Evolutionary conservation across 2,113 vertebrate species (phyloP).

Genomic region (Hydropotes inermis): DNA sequence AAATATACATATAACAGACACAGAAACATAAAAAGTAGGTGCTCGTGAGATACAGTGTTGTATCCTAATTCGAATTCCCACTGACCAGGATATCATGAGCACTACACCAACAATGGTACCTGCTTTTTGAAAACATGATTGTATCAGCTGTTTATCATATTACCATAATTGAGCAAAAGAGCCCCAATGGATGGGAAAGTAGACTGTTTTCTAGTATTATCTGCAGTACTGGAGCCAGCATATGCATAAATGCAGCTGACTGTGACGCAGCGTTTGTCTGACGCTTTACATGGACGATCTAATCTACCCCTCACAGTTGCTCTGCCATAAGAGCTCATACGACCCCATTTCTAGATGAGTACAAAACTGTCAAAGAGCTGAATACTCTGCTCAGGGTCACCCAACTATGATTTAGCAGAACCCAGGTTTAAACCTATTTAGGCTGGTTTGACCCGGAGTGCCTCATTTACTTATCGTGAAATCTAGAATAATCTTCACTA

Average conservation of each 20-base stretch:
- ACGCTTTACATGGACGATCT: neutral
- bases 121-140: neutral
- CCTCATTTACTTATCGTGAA: neutral
- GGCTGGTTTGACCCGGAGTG: neutral
- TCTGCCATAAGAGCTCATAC: neutral
- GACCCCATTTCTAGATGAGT: too few species aligned
- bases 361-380: neutral
- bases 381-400: neutral
- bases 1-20: neutral
- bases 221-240: neutral
- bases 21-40: neutral
- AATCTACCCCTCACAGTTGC: neutral
- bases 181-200: neutral
- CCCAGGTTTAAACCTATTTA: too few species aligned
- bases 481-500: neutral
- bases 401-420: neutral
- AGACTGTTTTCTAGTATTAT: neutral
- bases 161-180: neutral
- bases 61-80: neutral
- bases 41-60: rapidly evolving
- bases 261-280: rapidly evolving
- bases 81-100: rapidly evolving
- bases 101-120: neutral
- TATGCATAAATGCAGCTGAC: rapidly evolving
- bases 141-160: rapidly evolving